Conservation (phyloP, 2,888 invertebrate genomes). For the Therioaphis trifolii region DNA sequence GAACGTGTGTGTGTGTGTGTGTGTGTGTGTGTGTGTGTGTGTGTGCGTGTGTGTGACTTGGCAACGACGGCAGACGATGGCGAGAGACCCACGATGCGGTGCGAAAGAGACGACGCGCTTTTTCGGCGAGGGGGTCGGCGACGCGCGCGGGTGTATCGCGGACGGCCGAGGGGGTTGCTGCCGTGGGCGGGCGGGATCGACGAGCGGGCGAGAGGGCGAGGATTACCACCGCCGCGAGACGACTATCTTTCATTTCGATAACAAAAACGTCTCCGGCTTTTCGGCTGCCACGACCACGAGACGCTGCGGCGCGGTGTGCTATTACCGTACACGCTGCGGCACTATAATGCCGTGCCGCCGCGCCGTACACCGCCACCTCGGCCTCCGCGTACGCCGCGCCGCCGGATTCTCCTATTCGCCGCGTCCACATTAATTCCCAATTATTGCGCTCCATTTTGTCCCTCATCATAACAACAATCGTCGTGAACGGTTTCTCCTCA, state of each 20-base stretch:
- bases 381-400: slow-evolving; percentile 3
- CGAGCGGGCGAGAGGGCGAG: slow-evolving; percentile 3
- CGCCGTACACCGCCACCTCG: neutral
- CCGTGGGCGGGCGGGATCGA: no score
- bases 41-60: slow-evolving; percentile 26
- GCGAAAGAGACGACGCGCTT: neutral
- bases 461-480: slow-evolving; percentile 37
- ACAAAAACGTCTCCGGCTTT: slow-evolving; percentile 33
- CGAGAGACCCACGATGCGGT: neutral
- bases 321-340: neutral
- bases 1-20: no score
- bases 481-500: slow-evolving; percentile 10
- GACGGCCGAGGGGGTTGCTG: no score
- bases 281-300: slow-evolving; percentile 47
- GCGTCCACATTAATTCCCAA: slow-evolving; percentile 46
- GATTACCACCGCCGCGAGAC: slow-evolving; percentile 21
- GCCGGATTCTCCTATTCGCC: neutral
- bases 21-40: no score
- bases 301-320: neutral
- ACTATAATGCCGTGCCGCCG: neutral
- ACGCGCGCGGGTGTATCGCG: no score
- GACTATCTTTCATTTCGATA: slow-evolving; percentile 42
- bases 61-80: slow-evolving; percentile 2
- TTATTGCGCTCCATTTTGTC: slow-evolving; percentile 55
- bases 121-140: neutral